These are phyloP conservation scores for Plecturocebus donacophilus DNA, from an alignment of 2,113 vertebrate species.

Conservation along the genomic window DNA sequence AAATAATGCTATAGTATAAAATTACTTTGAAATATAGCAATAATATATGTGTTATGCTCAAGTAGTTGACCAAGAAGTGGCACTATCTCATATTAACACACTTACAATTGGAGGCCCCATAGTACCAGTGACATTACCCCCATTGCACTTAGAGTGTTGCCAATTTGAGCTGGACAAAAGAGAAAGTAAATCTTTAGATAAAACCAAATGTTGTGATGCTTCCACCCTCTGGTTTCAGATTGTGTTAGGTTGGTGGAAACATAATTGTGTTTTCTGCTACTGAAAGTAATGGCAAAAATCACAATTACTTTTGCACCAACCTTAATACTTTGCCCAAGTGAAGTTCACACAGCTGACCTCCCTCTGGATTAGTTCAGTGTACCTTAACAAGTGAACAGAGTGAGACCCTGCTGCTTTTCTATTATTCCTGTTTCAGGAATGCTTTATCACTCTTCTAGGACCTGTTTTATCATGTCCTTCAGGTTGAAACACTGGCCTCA, in stretches of 20 bases:
- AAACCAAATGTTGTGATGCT: neutral
- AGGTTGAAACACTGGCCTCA: neutral
- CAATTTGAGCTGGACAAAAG: neutral
- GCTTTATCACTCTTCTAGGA: neutral
- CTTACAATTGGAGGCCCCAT: rapidly evolving
- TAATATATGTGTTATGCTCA: neutral
- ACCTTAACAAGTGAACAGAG: neutral
- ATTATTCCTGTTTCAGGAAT: neutral
- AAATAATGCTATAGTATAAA: neutral
- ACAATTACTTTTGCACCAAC: too few relatives aligned
- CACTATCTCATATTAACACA: neutral
- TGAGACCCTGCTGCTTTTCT: neutral
- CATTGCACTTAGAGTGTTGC: neutral
- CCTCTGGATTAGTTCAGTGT: neutral
- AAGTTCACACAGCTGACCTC: neutral
- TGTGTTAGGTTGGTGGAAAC: too few relatives aligned
- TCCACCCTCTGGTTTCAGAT: neutral
- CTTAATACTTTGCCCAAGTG: neutral
- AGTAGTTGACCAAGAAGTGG: neutral
- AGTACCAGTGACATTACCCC: neutral
- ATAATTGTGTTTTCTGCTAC: too few relatives aligned
- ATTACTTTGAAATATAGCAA: neutral
- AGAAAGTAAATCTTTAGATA: neutral
- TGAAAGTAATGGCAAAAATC: too few relatives aligned
- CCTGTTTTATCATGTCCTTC: neutral